Evolutionary conservation across 2,797 vertebrate species (phyloP), one percentile per base, ranked within the genome.

Genomic region (Borostomias antarcticus): DNA sequence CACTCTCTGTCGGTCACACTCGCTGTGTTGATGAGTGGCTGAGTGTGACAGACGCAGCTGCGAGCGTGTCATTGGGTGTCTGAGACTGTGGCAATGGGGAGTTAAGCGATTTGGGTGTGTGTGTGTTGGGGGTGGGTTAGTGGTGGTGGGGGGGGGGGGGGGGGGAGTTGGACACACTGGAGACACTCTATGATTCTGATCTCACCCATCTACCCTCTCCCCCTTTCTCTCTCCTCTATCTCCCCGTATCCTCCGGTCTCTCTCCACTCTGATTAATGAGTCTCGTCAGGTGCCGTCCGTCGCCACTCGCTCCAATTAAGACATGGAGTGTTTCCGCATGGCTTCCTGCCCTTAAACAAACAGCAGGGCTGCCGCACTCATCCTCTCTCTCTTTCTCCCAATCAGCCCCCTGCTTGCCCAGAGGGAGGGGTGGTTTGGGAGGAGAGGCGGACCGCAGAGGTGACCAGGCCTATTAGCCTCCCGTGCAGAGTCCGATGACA

Each of bases 241-340:
- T 72, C 75, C 83, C 86, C 58, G 66, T 47, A 73, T 25, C 32
- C 8, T n/a, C 35, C 13, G 5, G 15, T 72, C 58, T 85, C 85
- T 82, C 62, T 64, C 68, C 2, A n/a, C 74, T 75, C 72, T 83
- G 86, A 88, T 86, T 90, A 91, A 91, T 88, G 74, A 86, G 79
- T 80, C 81, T 87, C 79, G 87, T 91, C 89, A 91, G 88, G 85
- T 83, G 86, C 80, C 85, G 69, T 85, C 85, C 84, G 83, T 82
- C 70, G 81, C 83, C 85, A 86, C 86, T 91, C 85, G 81, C 77
- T 68, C 84, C 88, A 92, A 91, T 91, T 92, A 91, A 90, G 85
- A 88, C 79, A 81, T 85, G 75, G 87, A 76, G 72, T 69, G 68
- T 77, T 83, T 86, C 81, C 80, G 72, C 83, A 75, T 64, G 74